Evolutionary conservation across 2,888 invertebrate genomes (phyloP), one percentile per base, ranked within the genome.

Genomic region (Argyra leucocephala): DNA sequence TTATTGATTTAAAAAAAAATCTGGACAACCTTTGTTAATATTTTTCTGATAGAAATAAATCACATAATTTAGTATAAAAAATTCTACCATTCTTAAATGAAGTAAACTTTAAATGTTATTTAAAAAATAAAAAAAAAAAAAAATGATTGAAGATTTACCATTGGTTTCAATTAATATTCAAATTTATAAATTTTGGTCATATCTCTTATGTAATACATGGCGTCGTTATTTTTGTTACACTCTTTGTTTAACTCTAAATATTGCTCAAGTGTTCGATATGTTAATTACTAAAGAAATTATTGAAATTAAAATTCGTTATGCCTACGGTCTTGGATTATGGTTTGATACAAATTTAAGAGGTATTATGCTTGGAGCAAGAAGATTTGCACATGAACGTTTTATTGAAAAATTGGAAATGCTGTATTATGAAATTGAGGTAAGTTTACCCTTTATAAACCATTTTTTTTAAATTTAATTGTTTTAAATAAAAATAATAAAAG

Each of bases 251-350:
- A 48, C 18, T 15, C 23, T 59, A 59, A 59, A 59, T 59, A 18
- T 59, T 23, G 18, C 59, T 10, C 59, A 59, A 59, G 23, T 59
- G 12, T 15, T 21, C 12, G 59, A 59, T 23, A 12, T 59, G 18
- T 59, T 59, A 23, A 15, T 59, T 59, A 59, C 22, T 5, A 23
- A 59, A 18, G 23, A 21, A 59, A 3, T 23, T 15, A 18, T 23
- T 1, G 22, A 22, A 23, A 18, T 23, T 15, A 9, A 73, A 22
- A 73, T 76, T 21, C 71, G 75, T 4, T 75, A 76, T 63, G 73
- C 72, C 2, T 76, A 76, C 37, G 62, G 76, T 26, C 68, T 73
- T 0, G 75, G 75, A 0, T 67, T 76, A 23, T 76, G 75, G 59
- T 73, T 73, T 22, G 74, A 75, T 59, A 73, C 75, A 0, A 66